Conservation (phyloP, 2,113 vertebrate species). For the Chrysochloris asiatica region DNA sequence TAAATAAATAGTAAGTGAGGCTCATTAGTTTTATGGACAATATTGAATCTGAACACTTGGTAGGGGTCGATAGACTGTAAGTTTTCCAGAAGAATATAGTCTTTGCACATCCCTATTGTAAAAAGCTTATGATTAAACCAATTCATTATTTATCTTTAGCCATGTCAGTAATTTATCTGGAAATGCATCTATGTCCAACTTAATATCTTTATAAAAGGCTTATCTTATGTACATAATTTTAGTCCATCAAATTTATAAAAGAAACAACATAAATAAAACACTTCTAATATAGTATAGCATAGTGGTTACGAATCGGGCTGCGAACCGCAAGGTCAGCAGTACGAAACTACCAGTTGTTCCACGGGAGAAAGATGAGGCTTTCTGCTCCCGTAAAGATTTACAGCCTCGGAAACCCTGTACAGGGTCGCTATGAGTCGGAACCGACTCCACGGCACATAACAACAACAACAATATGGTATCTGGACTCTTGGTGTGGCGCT, state of each 20-base stretch:
- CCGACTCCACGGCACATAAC: too few species aligned
- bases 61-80: not conserved
- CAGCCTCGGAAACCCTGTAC: too few species aligned
- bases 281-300: not conserved
- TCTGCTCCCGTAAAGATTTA: too few species aligned
- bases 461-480: too few species aligned
- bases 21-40: constrained; percentile 22
- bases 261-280: not conserved
- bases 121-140: constrained; percentile 49
- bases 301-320: too few species aligned
- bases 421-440: too few species aligned
- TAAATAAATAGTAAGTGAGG: not conserved
- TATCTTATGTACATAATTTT: not conserved
- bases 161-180: not conserved
- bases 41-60: constrained; percentile 30
- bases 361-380: too few species aligned
- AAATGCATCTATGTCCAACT: not conserved
- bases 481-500: too few species aligned
- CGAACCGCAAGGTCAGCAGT: too few species aligned
- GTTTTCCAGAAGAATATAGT: constrained; percentile 15
- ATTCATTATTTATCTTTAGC: not conserved
- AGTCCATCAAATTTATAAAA: constrained; percentile 30
- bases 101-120: not conserved
- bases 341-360: too few species aligned
- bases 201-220: constrained; percentile 21